phyloP scores from a whole-genome alignment of 92 coral and sea anemone species.

The Palythoa heliodiscus region DNA sequence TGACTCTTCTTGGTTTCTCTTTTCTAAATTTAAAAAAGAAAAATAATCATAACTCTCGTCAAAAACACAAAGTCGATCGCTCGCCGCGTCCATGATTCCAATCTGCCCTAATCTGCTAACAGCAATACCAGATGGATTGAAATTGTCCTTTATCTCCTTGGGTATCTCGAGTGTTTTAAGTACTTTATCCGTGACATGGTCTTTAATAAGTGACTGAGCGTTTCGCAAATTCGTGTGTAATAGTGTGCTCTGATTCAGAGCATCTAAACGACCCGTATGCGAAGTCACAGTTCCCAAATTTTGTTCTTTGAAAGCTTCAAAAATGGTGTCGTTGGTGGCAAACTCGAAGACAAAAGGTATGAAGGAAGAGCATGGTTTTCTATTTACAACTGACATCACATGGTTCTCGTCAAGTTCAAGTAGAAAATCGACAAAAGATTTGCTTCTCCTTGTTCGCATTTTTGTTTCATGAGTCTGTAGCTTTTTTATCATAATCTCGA shows the following conservation, averaged over 20 bases:
- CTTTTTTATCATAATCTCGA: slow-evolving; percentile 12
- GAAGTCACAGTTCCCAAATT: background rate
- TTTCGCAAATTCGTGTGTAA: background rate
- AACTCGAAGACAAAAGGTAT: slow-evolving; percentile 31
- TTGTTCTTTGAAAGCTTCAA: background rate
- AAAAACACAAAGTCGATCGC: background rate
- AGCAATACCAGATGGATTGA: slow-evolving; percentile 7
- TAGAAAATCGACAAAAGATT: slow-evolving; percentile 20
- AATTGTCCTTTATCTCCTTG: slow-evolving; percentile 15
- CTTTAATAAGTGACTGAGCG: background rate
- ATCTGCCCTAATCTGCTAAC: slow-evolving; percentile 22
- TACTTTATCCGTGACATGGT: background rate
- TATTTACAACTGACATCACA: slow-evolving; percentile 7
- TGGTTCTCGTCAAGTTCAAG: slow-evolving; percentile 9
- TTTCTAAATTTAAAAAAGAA: background rate
- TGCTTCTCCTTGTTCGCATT: background rate
- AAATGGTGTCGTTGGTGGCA: background rate
- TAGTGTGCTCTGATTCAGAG: background rate
- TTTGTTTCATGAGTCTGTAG: slow-evolving; percentile 7
- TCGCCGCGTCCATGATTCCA: slow-evolving; percentile 7
- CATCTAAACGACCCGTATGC: slow-evolving; percentile 6
- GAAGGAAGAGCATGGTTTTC: slow-evolving; percentile 28
- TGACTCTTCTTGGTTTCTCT: background rate
- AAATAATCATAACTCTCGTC: background rate
- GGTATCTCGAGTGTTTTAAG: slow-evolving; percentile 26